Evolutionary conservation across 2,797 vertebrate genomes (phyloP), one percentile per base, ranked within the genome.

Genomic region (Eleutherodactylus coqui): DNA sequence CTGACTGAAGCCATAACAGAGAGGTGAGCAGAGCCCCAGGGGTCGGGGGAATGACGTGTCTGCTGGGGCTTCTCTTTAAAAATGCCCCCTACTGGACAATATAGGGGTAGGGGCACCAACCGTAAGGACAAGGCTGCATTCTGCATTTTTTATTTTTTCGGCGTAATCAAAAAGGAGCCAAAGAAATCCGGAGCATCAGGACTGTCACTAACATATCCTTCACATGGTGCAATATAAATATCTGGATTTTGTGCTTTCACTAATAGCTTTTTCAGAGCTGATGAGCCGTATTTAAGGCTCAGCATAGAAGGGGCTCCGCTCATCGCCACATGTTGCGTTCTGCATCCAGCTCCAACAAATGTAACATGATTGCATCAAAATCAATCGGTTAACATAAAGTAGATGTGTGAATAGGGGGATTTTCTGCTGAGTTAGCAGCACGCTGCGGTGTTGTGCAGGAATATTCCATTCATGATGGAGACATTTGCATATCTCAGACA

Each of bases 371-470:
- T 69, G 79, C 62, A 72, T 27, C 16, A 36, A 38, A 24, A 36
- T 53, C 45, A 81, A 69, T 49, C 75, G 36, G 75, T 53, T 82
- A 70, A 29, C 49, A 82, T 82, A 82, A 70, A 72, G 49, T 82
- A 72, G 9, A 32, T 29, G 24, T 70, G 47, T 82, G 62, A 72
- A 53, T 51, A 53, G 45, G 21, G 49, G 53, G 29, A 11, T 73
- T 82, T 82, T 82, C 34, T 82, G 80, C 80, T 82, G 64, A 70
- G 67, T 43, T 51, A 27, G 49, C 49, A 82, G 27, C 34, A 21
- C 14, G 67, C 67, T 32, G 29, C 45, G 72, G 11, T 70, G n/a
- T 70, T 70, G 47, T 16, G 32, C 47, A 69, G 27, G 45, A 72
- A 72, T 72, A 29, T 80, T 80, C 38, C 41, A 82, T 49, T 82